A percentile compares a stretch with the other conserved stretches of the same genome.
Evolutionary conservation across 2,113 vertebrate species (phyloP).

Genomic region (Macquaria australasica): DNA sequence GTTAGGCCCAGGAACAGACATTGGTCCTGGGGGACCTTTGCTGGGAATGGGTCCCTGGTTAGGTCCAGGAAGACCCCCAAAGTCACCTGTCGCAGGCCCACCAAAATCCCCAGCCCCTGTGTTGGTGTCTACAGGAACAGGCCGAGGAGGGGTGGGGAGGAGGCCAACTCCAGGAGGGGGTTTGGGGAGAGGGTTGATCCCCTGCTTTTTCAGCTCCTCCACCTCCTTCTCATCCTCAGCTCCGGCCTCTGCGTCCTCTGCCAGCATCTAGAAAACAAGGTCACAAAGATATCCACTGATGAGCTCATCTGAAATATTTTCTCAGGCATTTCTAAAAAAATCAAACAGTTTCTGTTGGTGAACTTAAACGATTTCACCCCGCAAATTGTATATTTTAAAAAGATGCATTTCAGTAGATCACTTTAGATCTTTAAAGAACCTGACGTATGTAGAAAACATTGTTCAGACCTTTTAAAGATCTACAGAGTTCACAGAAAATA

Average conservation of each 20-base stretch:
- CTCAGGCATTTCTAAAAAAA: neutral
- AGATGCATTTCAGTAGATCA: neutral
- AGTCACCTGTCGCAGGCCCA: constrained; percentile 48
- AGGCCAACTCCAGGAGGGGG: constrained; percentile 89
- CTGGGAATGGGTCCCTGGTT: constrained; percentile 69
- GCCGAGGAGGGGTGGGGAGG: constrained; percentile 89
- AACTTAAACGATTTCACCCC: neutral
- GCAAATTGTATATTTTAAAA: neutral
- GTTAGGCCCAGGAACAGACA: constrained; percentile 60
- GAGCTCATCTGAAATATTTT: neutral
- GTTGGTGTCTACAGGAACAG: constrained; percentile 74
- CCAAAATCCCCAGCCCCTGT: constrained; percentile 81
- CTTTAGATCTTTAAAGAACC: neutral
- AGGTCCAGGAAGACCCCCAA: constrained; percentile 66
- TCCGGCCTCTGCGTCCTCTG: constrained; percentile 93
- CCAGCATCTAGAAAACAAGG: constrained; percentile 87
- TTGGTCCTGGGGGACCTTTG: constrained; percentile 67
- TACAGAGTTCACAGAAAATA: neutral
- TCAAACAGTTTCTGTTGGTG: neutral
- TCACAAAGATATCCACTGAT: neutral
- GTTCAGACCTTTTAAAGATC: neutral
- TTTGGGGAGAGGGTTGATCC: constrained; percentile 93
- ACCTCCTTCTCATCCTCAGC: constrained; percentile 97
- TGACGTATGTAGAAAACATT: neutral
- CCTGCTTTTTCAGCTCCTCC: constrained; percentile 96